Conservation (phyloP, 2,113 vertebrate genomes). For the Rhinolophus sinicus region DNA sequence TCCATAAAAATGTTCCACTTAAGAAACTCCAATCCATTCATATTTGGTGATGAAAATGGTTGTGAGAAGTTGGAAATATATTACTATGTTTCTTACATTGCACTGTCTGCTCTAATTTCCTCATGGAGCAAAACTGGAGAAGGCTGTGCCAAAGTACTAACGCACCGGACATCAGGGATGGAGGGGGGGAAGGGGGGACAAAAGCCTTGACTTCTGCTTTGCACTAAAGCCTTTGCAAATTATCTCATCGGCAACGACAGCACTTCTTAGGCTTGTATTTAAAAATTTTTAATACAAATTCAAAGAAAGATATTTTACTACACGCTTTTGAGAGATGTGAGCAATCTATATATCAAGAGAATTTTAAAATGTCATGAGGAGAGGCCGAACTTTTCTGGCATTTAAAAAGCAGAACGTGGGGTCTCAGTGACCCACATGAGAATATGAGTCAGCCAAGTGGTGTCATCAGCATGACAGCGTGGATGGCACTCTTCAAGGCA, state of each 20-base stretch:
- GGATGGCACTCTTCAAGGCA: rapidly evolving
- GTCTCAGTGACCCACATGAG: neutral
- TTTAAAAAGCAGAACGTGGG: neutral
- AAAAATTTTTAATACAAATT: neutral
- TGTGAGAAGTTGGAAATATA: neutral
- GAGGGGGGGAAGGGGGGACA: rapidly evolving
- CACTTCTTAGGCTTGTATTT: neutral
- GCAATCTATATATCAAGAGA: neutral
- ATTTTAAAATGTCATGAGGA: neutral
- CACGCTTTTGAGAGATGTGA: neutral
- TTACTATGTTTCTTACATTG: neutral
- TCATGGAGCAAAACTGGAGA: neutral
- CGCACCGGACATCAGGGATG: rapidly evolving
- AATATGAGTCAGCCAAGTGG: too few species aligned
- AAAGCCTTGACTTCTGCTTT: neutral
- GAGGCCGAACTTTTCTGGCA: neutral
- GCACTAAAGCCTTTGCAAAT: neutral
- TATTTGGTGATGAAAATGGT: neutral
- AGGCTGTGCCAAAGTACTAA: neutral
- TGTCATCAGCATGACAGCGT: too few species aligned
- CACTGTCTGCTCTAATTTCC: neutral
- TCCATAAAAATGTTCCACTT: neutral
- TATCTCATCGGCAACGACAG: neutral
- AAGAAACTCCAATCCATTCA: neutral
- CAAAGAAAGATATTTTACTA: neutral